phyloP scores from a whole-genome alignment of 1,140 invertebrate species.

The Lasioglossum baleicum region DNA sequence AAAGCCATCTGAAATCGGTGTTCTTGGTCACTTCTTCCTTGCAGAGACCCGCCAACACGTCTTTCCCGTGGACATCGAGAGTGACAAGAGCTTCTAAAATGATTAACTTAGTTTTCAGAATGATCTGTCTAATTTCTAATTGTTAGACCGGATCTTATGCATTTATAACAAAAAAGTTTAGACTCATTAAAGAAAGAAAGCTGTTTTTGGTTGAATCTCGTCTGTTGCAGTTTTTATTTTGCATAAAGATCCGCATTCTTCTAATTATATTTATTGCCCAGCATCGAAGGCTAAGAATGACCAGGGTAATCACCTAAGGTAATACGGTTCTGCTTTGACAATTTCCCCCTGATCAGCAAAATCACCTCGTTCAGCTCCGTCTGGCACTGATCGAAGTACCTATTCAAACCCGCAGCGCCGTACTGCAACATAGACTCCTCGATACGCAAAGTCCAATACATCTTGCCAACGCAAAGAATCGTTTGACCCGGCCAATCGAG shows the following conservation, averaged over 20 bases:
- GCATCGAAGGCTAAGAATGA: too few relatives aligned
- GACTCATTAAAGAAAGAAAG: too few relatives aligned
- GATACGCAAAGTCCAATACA: constrained; percentile 93
- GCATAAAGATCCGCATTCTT: too few relatives aligned
- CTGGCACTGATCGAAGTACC: constrained; percentile 66
- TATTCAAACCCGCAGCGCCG: constrained; percentile 74
- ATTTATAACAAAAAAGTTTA: too few relatives aligned
- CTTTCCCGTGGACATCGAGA: constrained; percentile 94
- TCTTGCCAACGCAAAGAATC: constrained; percentile 92
- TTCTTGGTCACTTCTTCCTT: constrained; percentile 84
- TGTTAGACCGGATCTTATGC: too few relatives aligned
- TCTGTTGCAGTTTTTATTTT: too few relatives aligned
- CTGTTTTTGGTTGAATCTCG: too few relatives aligned
- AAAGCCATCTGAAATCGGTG: constrained; percentile 95
- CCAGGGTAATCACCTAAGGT: constrained; percentile 84
- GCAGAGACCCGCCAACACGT: constrained; percentile 89
- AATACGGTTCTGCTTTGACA: constrained; percentile 93
- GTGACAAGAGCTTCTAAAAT: constrained; percentile 88
- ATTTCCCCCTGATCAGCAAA: constrained; percentile 90
- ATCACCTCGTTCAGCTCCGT: constrained; percentile 91
- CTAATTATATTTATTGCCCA: too few relatives aligned
- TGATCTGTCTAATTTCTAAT: too few relatives aligned
- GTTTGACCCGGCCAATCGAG: constrained; percentile 93
- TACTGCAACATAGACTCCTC: constrained; percentile 85
- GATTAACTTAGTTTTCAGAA: too few relatives aligned